Percentiles rank a stretch among this genome's conserved stretches.
Evolutionary conservation across 92 coral and sea anemone species (phyloP).

Genomic region (Nematostella vectensis): DNA sequence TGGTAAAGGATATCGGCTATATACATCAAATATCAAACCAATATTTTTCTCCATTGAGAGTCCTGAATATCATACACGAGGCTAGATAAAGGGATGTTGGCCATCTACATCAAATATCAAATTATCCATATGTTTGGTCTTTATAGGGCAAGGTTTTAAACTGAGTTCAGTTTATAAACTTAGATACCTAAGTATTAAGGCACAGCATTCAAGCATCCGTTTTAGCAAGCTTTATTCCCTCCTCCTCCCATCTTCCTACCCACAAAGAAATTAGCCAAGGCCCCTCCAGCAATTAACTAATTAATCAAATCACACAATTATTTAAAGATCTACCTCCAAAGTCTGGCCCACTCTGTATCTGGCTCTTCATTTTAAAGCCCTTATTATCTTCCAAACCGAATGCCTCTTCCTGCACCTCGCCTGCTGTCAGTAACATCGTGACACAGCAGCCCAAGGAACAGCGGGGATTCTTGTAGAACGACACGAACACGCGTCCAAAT

Average conservation of each 20-base stretch:
- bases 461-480: conserved; percentile 8
- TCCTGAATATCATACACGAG: background rate
- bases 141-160: too few species aligned
- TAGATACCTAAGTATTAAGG: too few species aligned
- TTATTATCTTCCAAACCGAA: conserved; percentile 1
- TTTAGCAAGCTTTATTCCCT: too few species aligned
- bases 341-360: background rate
- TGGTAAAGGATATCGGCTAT: too few species aligned
- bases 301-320: too few species aligned
- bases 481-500: conserved; percentile 1
- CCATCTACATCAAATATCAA: too few species aligned
- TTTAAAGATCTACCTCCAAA: conserved; percentile 16
- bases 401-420: conserved; percentile 14
- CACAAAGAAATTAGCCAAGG: too few species aligned
- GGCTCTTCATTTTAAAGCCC: conserved; percentile 9
- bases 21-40: too few species aligned
- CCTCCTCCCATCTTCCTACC: too few species aligned
- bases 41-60: background rate
- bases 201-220: too few species aligned
- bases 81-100: background rate
- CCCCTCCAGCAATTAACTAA: too few species aligned
- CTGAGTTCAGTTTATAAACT: too few species aligned
- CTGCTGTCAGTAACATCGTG: conserved; percentile 6
- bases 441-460: conserved; percentile 14
- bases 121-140: background rate